A percentile compares a stretch with the other conserved stretches of the same genome.
phyloP scores from a whole-genome alignment of 2,797 vertebrate genomes.

The Holocentrus rufus region DNA sequence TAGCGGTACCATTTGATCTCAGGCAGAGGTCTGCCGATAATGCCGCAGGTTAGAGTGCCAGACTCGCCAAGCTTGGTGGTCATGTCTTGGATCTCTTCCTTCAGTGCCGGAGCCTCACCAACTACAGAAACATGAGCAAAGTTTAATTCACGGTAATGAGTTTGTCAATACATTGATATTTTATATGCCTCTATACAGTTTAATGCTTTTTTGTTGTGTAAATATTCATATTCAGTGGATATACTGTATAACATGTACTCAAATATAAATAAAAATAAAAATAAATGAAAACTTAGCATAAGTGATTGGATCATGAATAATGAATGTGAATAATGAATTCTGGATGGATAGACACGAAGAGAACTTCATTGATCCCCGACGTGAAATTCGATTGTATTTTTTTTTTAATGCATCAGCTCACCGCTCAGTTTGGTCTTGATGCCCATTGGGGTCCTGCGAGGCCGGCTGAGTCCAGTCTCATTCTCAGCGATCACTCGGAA shows the following conservation, averaged over 20 bases:
- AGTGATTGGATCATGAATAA: too few relatives aligned
- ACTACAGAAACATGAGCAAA: slow-evolving; percentile 77
- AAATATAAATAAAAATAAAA: background rate
- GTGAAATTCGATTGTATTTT: too few relatives aligned
- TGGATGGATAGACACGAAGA: too few relatives aligned
- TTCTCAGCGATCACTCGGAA: slow-evolving; percentile 97
- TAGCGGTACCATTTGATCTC: slow-evolving; percentile 99
- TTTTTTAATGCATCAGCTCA: slow-evolving; percentile 75
- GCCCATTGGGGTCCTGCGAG: slow-evolving; percentile 94
- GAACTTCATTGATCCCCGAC: too few relatives aligned
- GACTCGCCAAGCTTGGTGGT: slow-evolving; percentile 94
- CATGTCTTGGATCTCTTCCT: slow-evolving; percentile 90
- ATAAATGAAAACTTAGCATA: background rate
- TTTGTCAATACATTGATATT: background rate
- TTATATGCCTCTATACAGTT: background rate
- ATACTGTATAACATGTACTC: background rate
- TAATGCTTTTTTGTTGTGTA: background rate
- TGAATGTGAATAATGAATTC: too few relatives aligned
- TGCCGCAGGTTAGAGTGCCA: slow-evolving; percentile 91
- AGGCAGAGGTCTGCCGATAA: slow-evolving; percentile 95
- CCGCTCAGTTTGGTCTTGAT: slow-evolving; percentile 98
- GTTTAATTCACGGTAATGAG: background rate
- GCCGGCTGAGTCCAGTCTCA: slow-evolving; percentile 93
- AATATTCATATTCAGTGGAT: background rate
- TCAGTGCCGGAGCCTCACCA: slow-evolving; percentile 93